phyloP scores from a whole-genome alignment of 2,113 vertebrate genomes.

The Okapia johnstoni region DNA sequence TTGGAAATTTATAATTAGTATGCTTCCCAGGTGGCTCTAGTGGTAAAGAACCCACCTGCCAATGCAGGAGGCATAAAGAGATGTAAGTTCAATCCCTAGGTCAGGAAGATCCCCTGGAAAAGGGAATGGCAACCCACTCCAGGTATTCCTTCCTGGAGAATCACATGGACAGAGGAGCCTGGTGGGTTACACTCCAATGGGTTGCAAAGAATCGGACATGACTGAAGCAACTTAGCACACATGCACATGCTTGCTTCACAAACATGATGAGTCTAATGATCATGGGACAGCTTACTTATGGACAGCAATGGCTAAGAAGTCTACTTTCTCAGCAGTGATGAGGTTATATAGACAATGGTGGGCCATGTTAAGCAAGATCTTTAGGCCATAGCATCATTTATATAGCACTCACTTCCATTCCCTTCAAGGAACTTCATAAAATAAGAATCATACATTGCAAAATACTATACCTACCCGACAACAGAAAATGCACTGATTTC shows the following conservation, averaged over 20 bases:
- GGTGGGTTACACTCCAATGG: not conserved
- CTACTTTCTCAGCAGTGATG: not conserved
- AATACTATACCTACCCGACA: not conserved
- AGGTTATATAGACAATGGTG: not conserved
- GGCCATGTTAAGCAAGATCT: not conserved
- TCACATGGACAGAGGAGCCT: not conserved
- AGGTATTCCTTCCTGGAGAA: not conserved
- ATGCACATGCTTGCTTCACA: not conserved
- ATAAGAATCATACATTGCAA: not conserved
- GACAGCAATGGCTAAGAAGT: not conserved
- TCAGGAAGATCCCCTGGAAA: not conserved
- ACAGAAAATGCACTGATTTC: conserved; percentile 49
- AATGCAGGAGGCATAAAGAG: not conserved
- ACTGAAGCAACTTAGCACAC: not conserved
- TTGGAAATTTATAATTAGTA: not conserved
- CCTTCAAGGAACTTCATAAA: not conserved
- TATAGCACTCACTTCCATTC: not conserved
- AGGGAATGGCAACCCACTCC: not conserved
- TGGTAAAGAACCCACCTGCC: not conserved
- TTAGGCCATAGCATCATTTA: not conserved
- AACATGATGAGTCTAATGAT: not conserved
- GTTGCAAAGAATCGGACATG: not conserved
- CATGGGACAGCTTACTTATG: not conserved
- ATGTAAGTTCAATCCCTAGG: not conserved
- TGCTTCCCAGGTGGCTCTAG: not conserved